phyloP scores from a whole-genome alignment of 2,888 invertebrate genomes.

The Harpagoxenus sublaevis region DNA sequence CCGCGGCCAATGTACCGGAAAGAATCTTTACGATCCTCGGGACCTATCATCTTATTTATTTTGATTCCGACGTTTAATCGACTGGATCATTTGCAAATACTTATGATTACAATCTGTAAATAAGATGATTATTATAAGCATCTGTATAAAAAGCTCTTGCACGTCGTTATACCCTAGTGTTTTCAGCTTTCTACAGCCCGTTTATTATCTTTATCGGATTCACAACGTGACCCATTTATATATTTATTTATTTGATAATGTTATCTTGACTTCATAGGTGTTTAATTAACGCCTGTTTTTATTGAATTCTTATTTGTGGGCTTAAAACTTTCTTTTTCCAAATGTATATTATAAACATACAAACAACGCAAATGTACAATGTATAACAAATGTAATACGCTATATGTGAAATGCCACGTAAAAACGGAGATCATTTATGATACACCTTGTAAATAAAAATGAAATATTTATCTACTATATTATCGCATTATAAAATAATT shows the following conservation, averaged over 20 bases:
- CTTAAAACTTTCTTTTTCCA: background rate
- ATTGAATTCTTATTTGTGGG: background rate
- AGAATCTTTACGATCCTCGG: conserved; percentile 47
- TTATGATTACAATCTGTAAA: conserved; percentile 35
- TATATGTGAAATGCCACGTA: conserved; percentile 19
- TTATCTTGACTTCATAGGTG: background rate
- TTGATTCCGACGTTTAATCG: conserved; percentile 21
- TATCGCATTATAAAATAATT: background rate
- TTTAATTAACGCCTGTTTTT: background rate
- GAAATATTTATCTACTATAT: conserved; percentile 19
- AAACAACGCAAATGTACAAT: conserved; percentile 6
- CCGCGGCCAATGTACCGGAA: conserved; percentile 60
- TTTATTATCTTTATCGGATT: conserved; percentile 25
- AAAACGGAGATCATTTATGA: conserved; percentile 26
- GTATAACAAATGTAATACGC: background rate
- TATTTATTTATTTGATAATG: background rate
- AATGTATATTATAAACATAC: background rate
- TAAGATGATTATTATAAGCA: conserved; percentile 31
- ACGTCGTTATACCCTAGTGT: conserved; percentile 13
- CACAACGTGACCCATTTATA: conserved; percentile 12
- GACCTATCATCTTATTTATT: conserved; percentile 34
- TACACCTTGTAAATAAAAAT: background rate
- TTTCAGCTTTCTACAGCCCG: conserved; percentile 44
- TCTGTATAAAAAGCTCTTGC: background rate
- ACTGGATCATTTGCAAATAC: conserved; percentile 33